A percentile compares a stretch with the other conserved stretches of the same genome.
phyloP scores from a whole-genome alignment of 2,113 vertebrate genomes.

The Thryonomys swinderianus region DNA sequence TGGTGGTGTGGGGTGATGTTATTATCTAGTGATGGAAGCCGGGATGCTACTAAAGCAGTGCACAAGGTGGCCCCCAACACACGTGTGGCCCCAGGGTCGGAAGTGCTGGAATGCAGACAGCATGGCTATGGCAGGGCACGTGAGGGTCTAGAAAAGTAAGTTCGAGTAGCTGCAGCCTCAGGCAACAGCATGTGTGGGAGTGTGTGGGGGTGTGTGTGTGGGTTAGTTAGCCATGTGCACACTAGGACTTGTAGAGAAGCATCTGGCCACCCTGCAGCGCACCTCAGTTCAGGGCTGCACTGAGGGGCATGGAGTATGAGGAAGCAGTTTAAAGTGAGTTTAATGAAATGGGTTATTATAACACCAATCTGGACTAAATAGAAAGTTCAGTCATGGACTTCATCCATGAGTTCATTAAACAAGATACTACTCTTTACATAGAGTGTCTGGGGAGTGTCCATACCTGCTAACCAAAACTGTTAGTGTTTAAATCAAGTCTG shows the following conservation, averaged over 20 bases:
- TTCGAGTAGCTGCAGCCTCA: no score
- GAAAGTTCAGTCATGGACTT: neutral
- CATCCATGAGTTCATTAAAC: neutral
- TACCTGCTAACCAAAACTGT: neutral
- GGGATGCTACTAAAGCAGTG: fast-evolving
- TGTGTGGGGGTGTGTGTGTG: no score
- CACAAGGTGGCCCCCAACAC: no score
- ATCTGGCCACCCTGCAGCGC: no score
- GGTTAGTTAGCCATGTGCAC: neutral
- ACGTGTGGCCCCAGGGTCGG: fast-evolving
- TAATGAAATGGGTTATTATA: neutral
- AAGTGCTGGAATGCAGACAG: neutral
- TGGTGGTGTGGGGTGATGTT: neutral
- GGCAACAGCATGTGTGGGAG: neutral
- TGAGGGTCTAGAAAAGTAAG: fast-evolving
- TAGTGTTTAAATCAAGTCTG: neutral
- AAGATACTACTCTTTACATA: neutral
- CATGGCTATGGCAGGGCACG: fast-evolving
- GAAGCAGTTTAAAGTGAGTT: neutral
- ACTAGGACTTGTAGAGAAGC: neutral
- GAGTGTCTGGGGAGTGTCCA: neutral
- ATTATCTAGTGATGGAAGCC: neutral
- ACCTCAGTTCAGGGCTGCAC: no score
- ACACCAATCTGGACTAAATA: neutral
- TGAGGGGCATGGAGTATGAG: neutral